Percentiles rank a stretch among this genome's conserved stretches.
Conservation (phyloP, 2,797 vertebrate genomes). For the Syndactyla subalaris region DNA sequence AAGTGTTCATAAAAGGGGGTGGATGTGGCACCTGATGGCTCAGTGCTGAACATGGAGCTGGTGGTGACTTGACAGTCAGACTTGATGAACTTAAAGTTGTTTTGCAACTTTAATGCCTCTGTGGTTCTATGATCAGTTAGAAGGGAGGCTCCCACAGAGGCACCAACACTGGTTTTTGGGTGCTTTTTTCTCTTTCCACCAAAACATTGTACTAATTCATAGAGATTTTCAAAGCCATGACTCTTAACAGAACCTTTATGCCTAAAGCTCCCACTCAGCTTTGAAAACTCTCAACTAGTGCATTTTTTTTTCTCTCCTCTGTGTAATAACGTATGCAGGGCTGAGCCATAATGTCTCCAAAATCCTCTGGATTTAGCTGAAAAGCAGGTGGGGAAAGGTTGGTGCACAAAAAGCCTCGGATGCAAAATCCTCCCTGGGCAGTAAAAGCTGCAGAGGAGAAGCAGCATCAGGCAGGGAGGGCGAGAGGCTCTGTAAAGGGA, state of each 20-base stretch:
- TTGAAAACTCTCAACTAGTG: background rate
- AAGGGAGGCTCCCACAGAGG: background rate
- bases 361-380: slow-evolving; percentile 33
- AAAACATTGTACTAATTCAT: background rate
- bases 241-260: background rate
- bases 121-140: background rate
- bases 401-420: background rate
- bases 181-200: background rate
- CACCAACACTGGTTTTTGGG: background rate
- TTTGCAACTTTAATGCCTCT: background rate
- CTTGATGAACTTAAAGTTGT: background rate
- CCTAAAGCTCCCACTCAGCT: background rate
- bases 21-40: background rate
- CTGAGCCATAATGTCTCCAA: slow-evolving; percentile 7
- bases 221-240: background rate
- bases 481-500: background rate
- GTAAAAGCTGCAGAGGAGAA: background rate
- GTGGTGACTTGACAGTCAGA: background rate
- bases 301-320: background rate
- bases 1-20: background rate
- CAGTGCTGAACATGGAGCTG: background rate
- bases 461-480: background rate
- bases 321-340: background rate
- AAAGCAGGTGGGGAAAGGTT: background rate
- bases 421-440: background rate